Percentiles rank a stretch among this genome's conserved stretches.
These are phyloP conservation scores for Bilobella aurantiaca DNA, from an alignment of 1,140 invertebrate species.

Conservation along the genomic window DNA sequence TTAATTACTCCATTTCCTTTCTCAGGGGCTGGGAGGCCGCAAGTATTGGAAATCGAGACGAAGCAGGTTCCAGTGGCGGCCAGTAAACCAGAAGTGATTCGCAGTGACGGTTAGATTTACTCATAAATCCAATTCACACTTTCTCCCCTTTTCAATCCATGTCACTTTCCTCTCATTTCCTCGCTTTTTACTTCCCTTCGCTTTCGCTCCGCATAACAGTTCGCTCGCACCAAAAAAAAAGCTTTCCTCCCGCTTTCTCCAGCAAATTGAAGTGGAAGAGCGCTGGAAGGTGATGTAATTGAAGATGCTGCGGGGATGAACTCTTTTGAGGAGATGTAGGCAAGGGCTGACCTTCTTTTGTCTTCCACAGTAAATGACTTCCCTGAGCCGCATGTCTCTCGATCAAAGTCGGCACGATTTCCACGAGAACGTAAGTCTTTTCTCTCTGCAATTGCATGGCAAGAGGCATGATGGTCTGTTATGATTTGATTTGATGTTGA, in stretches of 20 bases:
- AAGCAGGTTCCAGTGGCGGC: constrained; percentile 69
- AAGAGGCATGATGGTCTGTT: no score
- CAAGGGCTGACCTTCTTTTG: constrained; percentile 11
- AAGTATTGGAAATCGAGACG: constrained; percentile 77
- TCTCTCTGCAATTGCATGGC: background rate
- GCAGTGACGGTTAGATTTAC: constrained; percentile 66
- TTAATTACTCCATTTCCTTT: constrained; percentile 7
- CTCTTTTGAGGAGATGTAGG: no score
- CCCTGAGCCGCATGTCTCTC: constrained; percentile 37
- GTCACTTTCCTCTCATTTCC: background rate
- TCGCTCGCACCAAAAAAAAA: background rate
- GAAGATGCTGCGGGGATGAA: background rate
- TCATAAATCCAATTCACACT: background rate
- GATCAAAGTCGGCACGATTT: constrained; percentile 39
- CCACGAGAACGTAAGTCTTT: constrained; percentile 37
- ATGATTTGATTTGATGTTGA: constrained; percentile 9
- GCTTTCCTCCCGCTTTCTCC: constrained; percentile 5
- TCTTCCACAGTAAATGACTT: constrained; percentile 36
- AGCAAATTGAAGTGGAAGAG: no score
- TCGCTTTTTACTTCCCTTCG: background rate
- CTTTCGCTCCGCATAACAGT: no score
- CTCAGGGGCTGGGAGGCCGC: constrained; percentile 44
- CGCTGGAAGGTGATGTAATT: background rate
- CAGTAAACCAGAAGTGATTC: constrained; percentile 77
- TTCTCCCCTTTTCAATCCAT: background rate